Base-by-base conservation (phyloP, 2,888 invertebrate genomes). In the Luperina testacea region DNA sequence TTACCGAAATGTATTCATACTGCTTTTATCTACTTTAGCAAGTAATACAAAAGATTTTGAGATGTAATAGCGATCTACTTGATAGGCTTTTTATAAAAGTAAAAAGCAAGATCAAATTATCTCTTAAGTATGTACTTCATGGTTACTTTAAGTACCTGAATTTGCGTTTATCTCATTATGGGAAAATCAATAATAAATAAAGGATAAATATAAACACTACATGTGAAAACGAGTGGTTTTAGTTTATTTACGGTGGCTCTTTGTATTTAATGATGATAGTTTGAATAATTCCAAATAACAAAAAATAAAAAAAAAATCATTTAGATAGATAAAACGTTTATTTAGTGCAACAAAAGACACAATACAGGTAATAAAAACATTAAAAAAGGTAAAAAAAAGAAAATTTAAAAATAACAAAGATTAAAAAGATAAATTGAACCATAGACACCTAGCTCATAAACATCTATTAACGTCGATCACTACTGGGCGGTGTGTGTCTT, bases 141-240 rank as follows among this genome's bases (percentile, higher is more conserved):
- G 32, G 45, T n/a, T 24, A 13, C 0, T 63, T 7, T 42, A 32
- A 57, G 15, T 24, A 59, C 9, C 6, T 13, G 15, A 70, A 70
- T 42, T 32, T 32, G 57, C 13, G 42, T 53, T n/a, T n/a, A 61
- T 38, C 45, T n/a, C 38, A 5, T 63, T 57, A 68, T 63, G 32
- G 38, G 13, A 68, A 53, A 68, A 67, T 72, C 57, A n/a, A 57
- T 81, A 70, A 17, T 9, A 68, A 77, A 81, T 63, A 72, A 72
- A 83, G 17, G 48, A 68, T 38, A 51, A 42, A 78, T 15, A 63
- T 48, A 63, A 63, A 72, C 48, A 32, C 32, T 57, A 53, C 53
- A 48, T 24, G 48, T 51, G 15, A 17, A 24, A 45, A 51, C n/a
- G 32, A 72, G 24, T 72, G 48, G 32, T 69, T 57, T 13, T 45